Percentiles rank a stretch among this genome's conserved stretches.
Conservation (phyloP, 2,797 vertebrate species). For the Amphiprion clarkii region DNA sequence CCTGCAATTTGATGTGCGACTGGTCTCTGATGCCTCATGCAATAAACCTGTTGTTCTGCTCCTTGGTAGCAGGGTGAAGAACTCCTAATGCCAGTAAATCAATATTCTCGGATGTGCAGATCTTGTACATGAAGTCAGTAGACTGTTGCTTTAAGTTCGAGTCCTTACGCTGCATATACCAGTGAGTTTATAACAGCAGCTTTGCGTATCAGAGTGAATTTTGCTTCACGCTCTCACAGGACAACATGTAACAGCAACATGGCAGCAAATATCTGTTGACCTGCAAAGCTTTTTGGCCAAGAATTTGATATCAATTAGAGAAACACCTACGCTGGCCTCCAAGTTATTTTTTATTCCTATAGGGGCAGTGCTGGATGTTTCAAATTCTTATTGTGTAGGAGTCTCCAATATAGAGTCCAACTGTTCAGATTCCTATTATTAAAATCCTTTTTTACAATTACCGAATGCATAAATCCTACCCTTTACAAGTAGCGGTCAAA, state of each 20-base stretch:
- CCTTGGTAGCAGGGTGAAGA: not conserved
- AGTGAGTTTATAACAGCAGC: not conserved
- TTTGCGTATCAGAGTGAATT: constrained; percentile 31
- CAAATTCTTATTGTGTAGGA: not conserved
- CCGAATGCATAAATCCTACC: not conserved
- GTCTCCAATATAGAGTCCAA: not conserved
- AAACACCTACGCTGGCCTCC: not conserved
- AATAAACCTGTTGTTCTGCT: too few relatives aligned
- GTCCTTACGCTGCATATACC: not conserved
- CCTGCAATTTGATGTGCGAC: too few relatives aligned
- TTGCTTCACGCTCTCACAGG: constrained; percentile 15
- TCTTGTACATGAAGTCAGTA: constrained; percentile 12
- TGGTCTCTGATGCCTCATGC: too few relatives aligned
- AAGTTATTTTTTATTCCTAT: not conserved
- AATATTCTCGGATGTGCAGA: constrained; percentile 8
- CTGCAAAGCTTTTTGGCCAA: not conserved
- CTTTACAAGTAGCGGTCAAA: constrained; percentile 5
- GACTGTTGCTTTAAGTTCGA: constrained; percentile 14
- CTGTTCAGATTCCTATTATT: not conserved
- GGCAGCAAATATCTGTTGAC: constrained; percentile 12
- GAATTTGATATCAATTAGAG: constrained; percentile 20
- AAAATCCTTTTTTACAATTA: not conserved
- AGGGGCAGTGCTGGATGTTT: not conserved
- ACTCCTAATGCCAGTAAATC: not conserved
- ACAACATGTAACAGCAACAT: constrained; percentile 36